Evolutionary conservation across 2,113 vertebrate species (phyloP).

Genomic region (Casuarius casuarius): DNA sequence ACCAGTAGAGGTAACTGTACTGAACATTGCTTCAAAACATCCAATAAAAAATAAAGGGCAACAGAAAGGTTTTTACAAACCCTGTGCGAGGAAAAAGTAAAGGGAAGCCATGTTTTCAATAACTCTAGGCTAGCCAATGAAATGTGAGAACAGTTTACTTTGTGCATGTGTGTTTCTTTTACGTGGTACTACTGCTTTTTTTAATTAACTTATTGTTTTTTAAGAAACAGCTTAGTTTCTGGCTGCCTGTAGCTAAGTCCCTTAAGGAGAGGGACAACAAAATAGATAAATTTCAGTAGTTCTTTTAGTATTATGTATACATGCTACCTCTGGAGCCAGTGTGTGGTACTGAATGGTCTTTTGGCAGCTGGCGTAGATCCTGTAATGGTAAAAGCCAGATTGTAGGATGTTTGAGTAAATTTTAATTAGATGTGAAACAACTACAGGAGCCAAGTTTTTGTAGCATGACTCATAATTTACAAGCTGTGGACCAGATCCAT

Average conservation of each 20-base stretch:
- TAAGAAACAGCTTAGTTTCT: not conserved
- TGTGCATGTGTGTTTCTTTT: not conserved
- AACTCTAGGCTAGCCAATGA: not conserved
- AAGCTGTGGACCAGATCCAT: not conserved
- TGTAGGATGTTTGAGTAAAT: constrained; percentile 58
- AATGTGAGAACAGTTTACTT: not conserved
- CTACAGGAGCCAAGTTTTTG: constrained; percentile 51
- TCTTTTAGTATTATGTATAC: not conserved
- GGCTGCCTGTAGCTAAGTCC: not conserved
- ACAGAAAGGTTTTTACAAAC: not conserved
- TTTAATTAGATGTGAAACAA: constrained; percentile 65
- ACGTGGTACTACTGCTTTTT: not conserved
- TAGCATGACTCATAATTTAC: constrained; percentile 58
- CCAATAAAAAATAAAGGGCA: constrained; percentile 18
- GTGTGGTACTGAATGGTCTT: constrained; percentile 26
- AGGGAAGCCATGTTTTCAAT: not conserved
- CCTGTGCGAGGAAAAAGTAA: not conserved
- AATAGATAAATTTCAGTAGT: not conserved
- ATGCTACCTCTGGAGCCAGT: not conserved
- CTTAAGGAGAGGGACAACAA: not conserved
- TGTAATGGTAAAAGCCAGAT: constrained; percentile 38
- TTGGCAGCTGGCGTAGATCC: not conserved
- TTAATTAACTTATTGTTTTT: not conserved
- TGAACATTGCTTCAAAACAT: not conserved
- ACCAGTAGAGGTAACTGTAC: not conserved